Conservation (phyloP, 2,888 invertebrate genomes). For the Eilema depressum region DNA sequence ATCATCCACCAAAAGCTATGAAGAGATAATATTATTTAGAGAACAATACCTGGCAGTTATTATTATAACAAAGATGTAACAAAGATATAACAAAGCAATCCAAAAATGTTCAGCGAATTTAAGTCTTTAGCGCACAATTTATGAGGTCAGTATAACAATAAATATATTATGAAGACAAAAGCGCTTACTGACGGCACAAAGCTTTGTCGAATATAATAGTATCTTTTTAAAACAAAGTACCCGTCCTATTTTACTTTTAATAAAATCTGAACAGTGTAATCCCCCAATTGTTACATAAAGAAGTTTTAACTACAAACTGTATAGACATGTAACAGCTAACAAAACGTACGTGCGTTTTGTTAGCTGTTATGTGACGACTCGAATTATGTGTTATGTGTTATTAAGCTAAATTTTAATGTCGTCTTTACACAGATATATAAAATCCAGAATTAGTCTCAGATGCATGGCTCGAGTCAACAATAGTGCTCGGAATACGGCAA, state of each 20-base stretch:
- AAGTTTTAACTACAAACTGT: too few species aligned
- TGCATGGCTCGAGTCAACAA: too few species aligned
- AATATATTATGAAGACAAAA: slow-evolving; percentile 33
- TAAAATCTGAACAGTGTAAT: slow-evolving; percentile 33
- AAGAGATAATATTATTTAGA: background rate
- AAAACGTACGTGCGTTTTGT: too few species aligned
- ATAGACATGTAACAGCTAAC: too few species aligned
- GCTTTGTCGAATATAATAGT: slow-evolving; percentile 39
- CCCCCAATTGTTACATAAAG: slow-evolving; percentile 22
- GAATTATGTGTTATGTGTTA: too few species aligned
- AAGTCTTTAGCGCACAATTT: slow-evolving; percentile 27
- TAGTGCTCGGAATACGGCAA: too few species aligned
- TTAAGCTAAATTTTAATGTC: too few species aligned
- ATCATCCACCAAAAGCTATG: background rate
- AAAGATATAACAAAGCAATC: background rate
- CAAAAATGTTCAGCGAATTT: slow-evolving; percentile 4
- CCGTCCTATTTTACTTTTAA: slow-evolving; percentile 37
- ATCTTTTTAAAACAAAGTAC: slow-evolving; percentile 27
- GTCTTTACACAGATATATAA: too few species aligned
- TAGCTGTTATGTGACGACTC: too few species aligned
- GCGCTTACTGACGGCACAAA: slow-evolving; percentile 24
- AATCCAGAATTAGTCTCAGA: too few species aligned
- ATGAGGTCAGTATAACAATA: slow-evolving; percentile 27
- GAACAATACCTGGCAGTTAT: slow-evolving; percentile 5
- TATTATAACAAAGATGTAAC: background rate